Evolutionary conservation across 2,113 vertebrate genomes (phyloP), one percentile per base, ranked within the genome.

Genomic region (Poecile atricapillus): DNA sequence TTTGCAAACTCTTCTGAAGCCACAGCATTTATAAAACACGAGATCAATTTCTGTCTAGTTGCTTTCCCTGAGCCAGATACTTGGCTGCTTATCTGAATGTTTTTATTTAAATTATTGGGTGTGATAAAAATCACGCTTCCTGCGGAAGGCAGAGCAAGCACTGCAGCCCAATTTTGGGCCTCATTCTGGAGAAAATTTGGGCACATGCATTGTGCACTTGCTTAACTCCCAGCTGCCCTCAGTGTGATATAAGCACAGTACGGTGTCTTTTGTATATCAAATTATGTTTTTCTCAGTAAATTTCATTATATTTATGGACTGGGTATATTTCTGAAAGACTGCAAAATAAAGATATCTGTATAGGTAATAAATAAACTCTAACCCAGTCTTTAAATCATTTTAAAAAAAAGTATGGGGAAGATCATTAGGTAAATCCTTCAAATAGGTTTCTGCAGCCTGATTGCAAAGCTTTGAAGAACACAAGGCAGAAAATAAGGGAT

Each of bases 61-160:
- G 74, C 77, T 35, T 43, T 64, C 64, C 87, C 74, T 93, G 70
- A 69, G 87, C 74, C 83, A 95, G 93, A 91, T 89, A 71, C 73
- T 96, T 92, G 83, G 87, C 83, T 82, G 91, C 89, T 96, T 93
- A 94, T 95, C 94, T 87, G 91, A 78, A 60, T 93, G 94, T 25
- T 94, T 89, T 75, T 84, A 92, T 91, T 95, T 79, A 94, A 95
- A 91, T 95, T 87, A 95, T 84, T 94, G 91, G 77, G 81, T 89
- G 94, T 87, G 94, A 96, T 93, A 94, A 83, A 95, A 95, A 94
- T 96, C 95, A 56, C 87, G 93, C 83, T 95, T 95, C 87, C 94
- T 87, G 89, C 7, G 7, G 85, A 71, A 92, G 94, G 93, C 44
- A 27, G 81, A 33, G 89, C 30, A 77, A 94, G 80, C 60, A 25